Evolutionary conservation across 2,888 invertebrate genomes (phyloP).

Genomic region (Megaustenia siamemsis): DNA sequence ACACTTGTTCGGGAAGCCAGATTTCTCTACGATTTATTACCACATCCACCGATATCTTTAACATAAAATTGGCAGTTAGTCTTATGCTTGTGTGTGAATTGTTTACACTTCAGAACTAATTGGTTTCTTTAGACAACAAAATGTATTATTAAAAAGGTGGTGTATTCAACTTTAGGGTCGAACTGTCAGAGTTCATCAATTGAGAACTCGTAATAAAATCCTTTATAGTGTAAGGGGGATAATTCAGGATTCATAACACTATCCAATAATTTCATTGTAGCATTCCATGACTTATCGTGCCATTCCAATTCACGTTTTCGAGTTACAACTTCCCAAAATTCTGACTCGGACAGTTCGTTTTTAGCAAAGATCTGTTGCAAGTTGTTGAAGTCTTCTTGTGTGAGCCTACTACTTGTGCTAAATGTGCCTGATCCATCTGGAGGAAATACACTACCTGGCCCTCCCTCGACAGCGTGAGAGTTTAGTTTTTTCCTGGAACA

Average conservation of each 20-base stretch:
- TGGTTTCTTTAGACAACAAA: no score
- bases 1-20: no score
- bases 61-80: no score
- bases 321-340: constrained; percentile 57
- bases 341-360: constrained; percentile 69
- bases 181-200: constrained; percentile 17
- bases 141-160: no score
- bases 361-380: constrained; percentile 61
- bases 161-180: neutral
- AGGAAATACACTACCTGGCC: no score
- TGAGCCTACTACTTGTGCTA: neutral
- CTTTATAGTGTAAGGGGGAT: constrained; percentile 40
- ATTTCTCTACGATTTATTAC: no score
- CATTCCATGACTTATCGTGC: constrained; percentile 32
- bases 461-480: no score
- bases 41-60: no score
- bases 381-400: constrained; percentile 41
- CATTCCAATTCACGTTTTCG: neutral
- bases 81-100: no score
- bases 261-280: neutral
- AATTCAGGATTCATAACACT: constrained; percentile 27
- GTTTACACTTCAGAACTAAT: no score
- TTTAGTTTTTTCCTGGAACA: no score
- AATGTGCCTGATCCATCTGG: no score
- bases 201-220: constrained; percentile 16